Percentiles rank a stretch among this genome's conserved stretches.
Evolutionary conservation across 2,888 invertebrate genomes (phyloP).

Genomic region (Agrilus mali): DNA sequence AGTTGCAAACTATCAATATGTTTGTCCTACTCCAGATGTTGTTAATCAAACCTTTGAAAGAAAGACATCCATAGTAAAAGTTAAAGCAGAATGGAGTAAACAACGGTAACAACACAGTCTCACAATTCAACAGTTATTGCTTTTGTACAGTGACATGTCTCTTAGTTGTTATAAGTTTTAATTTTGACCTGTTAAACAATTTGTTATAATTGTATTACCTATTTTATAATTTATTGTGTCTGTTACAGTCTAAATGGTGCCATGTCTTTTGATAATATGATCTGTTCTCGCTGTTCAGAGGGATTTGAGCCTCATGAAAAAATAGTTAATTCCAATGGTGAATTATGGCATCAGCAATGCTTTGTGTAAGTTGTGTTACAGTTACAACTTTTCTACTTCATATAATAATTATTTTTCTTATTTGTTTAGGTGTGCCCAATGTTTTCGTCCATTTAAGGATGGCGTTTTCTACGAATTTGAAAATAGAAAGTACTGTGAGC

Average conservation of each 20-base stretch:
- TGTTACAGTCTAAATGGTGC: conserved; percentile 36
- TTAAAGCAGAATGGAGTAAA: too few species aligned
- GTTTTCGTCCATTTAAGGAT: conserved; percentile 94
- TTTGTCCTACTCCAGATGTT: conserved; percentile 2
- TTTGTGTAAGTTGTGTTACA: conserved; percentile 71
- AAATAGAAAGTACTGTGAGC: conserved; percentile 97
- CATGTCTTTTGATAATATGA: conserved; percentile 86
- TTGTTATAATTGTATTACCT: not conserved
- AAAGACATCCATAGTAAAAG: not conserved
- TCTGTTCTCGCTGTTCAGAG: conserved; percentile 90
- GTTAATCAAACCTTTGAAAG: conserved; percentile 1
- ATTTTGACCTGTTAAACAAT: not conserved
- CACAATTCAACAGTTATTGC: not conserved
- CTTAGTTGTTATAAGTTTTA: not conserved
- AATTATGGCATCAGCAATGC: conserved; percentile 97
- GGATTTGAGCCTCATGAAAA: conserved; percentile 95
- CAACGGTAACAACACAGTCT: not conserved
- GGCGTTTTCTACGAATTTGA: conserved; percentile 98
- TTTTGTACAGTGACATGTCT: not conserved
- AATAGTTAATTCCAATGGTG: conserved; percentile 97
- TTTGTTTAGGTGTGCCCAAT: conserved; percentile 80
- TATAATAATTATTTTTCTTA: not conserved
- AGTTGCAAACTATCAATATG: conserved; percentile 3
- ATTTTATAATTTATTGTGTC: conserved; percentile 4
- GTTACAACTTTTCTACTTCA: not conserved